These are phyloP conservation scores for Odontothrips loti DNA, from an alignment of 2,888 invertebrate species.

Conservation along the genomic window DNA sequence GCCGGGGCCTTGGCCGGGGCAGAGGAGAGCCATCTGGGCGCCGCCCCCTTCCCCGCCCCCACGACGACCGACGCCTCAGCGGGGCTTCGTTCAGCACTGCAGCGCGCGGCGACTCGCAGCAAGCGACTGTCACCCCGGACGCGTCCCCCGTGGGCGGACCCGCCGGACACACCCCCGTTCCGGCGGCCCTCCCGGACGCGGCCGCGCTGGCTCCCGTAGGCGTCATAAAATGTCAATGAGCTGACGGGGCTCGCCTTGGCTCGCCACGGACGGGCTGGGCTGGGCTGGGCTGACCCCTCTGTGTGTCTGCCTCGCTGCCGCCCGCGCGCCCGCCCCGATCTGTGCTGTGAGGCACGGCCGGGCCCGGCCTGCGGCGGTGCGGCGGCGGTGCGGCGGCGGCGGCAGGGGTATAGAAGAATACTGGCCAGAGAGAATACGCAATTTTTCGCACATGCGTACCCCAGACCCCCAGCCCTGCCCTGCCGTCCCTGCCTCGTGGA, in stretches of 20 bases:
- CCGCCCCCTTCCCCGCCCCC: too few species aligned
- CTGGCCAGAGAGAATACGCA: conserved; percentile 16
- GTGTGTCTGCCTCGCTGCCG: too few species aligned
- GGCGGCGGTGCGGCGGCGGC: not conserved
- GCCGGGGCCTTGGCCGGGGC: too few species aligned
- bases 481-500: not conserved
- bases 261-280: not conserved
- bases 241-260: not conserved
- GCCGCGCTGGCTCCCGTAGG: conserved; percentile 6
- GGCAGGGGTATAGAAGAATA: not conserved
- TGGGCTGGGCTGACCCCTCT: not conserved
- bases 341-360: not conserved
- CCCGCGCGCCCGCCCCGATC: not conserved
- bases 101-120: too few species aligned
- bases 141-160: too few species aligned
- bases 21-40: too few species aligned
- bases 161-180: too few species aligned
- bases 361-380: not conserved
- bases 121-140: too few species aligned
- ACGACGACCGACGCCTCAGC: too few species aligned
- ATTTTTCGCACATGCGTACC: conserved; percentile 22
- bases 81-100: too few species aligned
- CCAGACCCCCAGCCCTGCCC: not conserved
- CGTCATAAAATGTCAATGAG: not conserved
- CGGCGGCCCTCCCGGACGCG: too few species aligned